phyloP scores from a whole-genome alignment of 2,888 invertebrate species.

The Aromia moschata region DNA sequence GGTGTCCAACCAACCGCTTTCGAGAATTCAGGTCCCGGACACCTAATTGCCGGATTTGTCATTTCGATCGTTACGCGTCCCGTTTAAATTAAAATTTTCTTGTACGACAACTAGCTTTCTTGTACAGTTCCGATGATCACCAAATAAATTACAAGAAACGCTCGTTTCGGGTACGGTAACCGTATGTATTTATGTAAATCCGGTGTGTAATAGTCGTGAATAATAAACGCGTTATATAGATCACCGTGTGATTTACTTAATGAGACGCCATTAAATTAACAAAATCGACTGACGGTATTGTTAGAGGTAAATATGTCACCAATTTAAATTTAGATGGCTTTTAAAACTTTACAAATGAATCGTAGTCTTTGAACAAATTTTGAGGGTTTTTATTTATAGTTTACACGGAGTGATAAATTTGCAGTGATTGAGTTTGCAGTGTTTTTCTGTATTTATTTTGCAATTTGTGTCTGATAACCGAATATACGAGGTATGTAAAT shows the following conservation, averaged over 20 bases:
- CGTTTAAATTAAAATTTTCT: constrained; percentile 23
- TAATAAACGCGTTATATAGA: constrained; percentile 11
- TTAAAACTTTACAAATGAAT: no score
- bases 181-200: constrained; percentile 19
- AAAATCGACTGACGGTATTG: not conserved
- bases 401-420: no score
- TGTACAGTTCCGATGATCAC: constrained; percentile 17
- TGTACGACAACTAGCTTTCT: constrained; percentile 9
- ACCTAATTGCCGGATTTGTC: constrained; percentile 33
- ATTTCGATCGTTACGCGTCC: constrained; percentile 19
- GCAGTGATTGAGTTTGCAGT: no score
- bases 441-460: no score
- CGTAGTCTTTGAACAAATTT: no score
- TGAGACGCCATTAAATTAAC: not conserved
- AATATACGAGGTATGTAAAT: no score
- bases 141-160: no score
- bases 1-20: constrained; percentile 40
- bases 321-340: no score
- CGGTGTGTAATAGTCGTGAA: not conserved
- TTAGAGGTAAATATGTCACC: no score
- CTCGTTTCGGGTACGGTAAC: constrained; percentile 2
- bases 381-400: no score
- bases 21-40: constrained; percentile 18
- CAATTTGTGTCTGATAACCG: no score
- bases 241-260: not conserved